Conservation (phyloP, 2,888 invertebrate species). For the Gandaritis pyraliata region DNA sequence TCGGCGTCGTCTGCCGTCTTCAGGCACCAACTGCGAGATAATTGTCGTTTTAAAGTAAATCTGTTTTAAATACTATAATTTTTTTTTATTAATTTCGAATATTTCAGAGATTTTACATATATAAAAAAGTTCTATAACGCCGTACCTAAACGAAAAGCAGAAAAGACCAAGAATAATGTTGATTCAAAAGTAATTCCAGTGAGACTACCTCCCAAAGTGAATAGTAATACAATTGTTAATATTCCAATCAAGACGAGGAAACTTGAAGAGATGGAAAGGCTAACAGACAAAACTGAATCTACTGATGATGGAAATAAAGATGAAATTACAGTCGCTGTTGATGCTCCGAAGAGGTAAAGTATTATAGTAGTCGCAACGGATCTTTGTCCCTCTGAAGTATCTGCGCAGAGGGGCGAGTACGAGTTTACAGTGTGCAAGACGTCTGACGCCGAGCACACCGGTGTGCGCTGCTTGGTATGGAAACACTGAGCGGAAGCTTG, state of each 20-base stretch:
- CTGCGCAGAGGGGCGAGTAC: too few species aligned
- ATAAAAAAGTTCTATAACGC: background rate
- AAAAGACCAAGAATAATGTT: background rate
- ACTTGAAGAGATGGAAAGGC: background rate
- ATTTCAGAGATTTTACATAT: constrained; percentile 11
- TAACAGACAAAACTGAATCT: background rate
- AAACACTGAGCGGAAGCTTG: too few species aligned
- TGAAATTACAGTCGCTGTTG: too few species aligned
- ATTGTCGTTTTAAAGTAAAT: too few species aligned
- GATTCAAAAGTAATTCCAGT: background rate
- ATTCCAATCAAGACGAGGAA: background rate
- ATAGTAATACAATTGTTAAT: background rate
- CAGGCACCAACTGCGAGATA: too few species aligned
- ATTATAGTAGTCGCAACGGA: too few species aligned
- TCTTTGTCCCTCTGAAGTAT: too few species aligned
- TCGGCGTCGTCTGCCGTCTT: too few species aligned
- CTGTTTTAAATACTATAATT: too few species aligned
- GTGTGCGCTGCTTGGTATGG: too few species aligned
- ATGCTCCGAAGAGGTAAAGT: background rate
- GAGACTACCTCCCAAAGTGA: background rate
- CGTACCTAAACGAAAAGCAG: background rate
- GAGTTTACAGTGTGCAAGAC: too few species aligned
- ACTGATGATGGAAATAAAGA: background rate
- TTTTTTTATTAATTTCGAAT: background rate
- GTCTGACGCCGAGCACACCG: too few species aligned